phyloP scores from a whole-genome alignment of 2,888 invertebrate species.

The Nemoura dubitans region DNA sequence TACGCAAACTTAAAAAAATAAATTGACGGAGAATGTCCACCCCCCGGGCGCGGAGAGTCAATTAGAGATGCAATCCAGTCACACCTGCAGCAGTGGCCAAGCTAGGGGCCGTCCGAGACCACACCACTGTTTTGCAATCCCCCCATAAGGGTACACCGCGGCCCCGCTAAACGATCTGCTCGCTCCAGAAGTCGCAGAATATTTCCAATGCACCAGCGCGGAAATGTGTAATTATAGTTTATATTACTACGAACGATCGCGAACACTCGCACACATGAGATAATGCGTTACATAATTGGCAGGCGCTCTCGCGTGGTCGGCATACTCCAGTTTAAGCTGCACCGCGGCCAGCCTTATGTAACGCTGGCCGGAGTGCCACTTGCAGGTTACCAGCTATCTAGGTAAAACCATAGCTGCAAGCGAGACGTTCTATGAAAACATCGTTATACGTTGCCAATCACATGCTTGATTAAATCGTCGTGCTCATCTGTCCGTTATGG shows the following conservation, averaged over 20 bases:
- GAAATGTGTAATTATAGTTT: neutral
- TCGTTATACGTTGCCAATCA: neutral
- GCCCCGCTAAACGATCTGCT: neutral
- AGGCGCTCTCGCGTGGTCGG: neutral
- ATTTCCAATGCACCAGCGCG: neutral
- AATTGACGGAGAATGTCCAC: neutral
- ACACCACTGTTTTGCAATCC: neutral
- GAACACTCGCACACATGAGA: neutral
- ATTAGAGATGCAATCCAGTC: neutral
- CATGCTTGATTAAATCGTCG: neutral
- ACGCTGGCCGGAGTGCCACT: neutral
- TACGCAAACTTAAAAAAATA: neutral
- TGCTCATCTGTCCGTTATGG: neutral
- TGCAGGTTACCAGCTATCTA: neutral
- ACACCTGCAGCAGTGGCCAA: neutral
- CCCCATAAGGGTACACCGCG: neutral
- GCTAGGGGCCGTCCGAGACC: neutral
- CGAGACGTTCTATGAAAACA: neutral
- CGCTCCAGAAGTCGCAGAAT: neutral
- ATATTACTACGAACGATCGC: neutral
- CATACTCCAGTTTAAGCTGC: slow-evolving; percentile 2
- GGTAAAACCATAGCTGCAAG: slow-evolving; percentile 1
- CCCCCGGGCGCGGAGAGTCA: neutral
- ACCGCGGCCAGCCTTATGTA: neutral
- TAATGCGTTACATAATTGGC: slow-evolving; percentile 7